These are phyloP conservation scores for Penaeus japonicus DNA, from an alignment of 1,140 invertebrate genomes.

Conservation along the genomic window DNA sequence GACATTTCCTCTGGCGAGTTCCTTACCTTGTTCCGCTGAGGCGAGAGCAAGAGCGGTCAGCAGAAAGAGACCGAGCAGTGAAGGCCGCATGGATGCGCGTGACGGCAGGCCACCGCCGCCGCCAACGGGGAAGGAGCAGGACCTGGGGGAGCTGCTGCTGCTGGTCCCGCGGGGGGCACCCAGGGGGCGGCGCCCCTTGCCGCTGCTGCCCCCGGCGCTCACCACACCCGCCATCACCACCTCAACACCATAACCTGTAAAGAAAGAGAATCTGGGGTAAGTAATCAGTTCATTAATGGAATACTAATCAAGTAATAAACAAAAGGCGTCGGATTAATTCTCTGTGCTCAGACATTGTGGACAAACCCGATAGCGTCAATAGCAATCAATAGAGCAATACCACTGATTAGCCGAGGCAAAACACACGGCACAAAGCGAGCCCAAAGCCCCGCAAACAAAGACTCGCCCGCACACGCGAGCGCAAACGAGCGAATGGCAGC, in stretches of 20 bases:
- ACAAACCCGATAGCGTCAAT: too few relatives aligned
- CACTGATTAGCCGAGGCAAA: too few relatives aligned
- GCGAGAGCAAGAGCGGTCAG: slow-evolving; percentile 26
- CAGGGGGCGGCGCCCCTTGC: slow-evolving; percentile 38
- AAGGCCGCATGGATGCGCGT: not conserved
- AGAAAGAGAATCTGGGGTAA: not conserved
- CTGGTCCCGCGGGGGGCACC: slow-evolving; percentile 38
- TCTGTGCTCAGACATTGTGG: too few relatives aligned
- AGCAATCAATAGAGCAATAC: too few relatives aligned
- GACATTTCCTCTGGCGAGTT: not conserved
- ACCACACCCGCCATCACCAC: slow-evolving; percentile 44
- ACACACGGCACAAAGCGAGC: too few relatives aligned
- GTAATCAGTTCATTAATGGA: not conserved
- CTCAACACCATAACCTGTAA: slow-evolving; percentile 38
- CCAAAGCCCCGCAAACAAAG: too few relatives aligned
- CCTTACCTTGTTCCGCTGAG: slow-evolving; percentile 34
- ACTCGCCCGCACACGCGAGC: too few relatives aligned
- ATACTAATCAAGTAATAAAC: too few relatives aligned
- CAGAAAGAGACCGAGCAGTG: not conserved
- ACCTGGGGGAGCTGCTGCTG: slow-evolving; percentile 30
- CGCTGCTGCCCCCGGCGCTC: slow-evolving; percentile 40
- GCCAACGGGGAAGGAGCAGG: not conserved
- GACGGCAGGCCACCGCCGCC: not conserved
- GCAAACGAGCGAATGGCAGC: too few relatives aligned
- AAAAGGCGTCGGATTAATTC: too few relatives aligned